Evolutionary conservation across 2,797 vertebrate species (phyloP), one percentile per base, ranked within the genome.

Genomic region (Platyrinchus mystaceus): DNA sequence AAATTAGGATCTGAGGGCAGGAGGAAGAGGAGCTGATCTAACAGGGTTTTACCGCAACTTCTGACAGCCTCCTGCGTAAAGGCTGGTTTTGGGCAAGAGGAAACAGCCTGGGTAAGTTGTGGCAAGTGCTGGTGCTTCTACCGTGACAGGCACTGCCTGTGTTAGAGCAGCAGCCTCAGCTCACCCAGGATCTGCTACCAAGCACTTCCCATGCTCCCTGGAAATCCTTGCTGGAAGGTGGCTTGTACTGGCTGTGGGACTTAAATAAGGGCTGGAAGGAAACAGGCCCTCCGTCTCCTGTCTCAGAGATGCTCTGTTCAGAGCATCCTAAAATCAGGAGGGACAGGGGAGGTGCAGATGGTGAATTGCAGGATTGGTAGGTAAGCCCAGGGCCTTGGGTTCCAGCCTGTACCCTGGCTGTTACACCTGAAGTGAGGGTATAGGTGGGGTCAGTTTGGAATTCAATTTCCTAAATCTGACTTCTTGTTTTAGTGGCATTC

Each of bases 381-480:
- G 55, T n/a, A 36, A 80, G 44, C 50, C 50, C 37, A 6, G 34
- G 4, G 12, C 39, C 63, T 53, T 26, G n/a, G 41, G 24, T 64
- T 53, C 76, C 50, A 41, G 27, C 30, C 59, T 41, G 17, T 3
- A 5, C 18, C 44, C 49, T 77, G 36, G 17, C n/a, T 80, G 20
- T 67, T 64, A 28, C 3, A 39, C 43, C 26, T 39, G 60, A 36
- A 27, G 10, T 23, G 46, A 46, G 43, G 24, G 24, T 15, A 14
- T 5, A 1, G 2, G 3, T 9, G 4, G 2, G 3, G 5, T 7
- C 27, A 6, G 8, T 64, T 46, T 85, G 53, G 23, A 66, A 75
- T 62, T 58, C 28, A 76, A 39, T 43, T 75, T 27, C 37, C 24
- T 63, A 28, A 68, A 41, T 12, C 7, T n/a, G 11, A 8, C 9